Evolutionary conservation across 2,888 invertebrate genomes (phyloP), one percentile per base, ranked within the genome.

Genomic region (Acleris sparsana): DNA sequence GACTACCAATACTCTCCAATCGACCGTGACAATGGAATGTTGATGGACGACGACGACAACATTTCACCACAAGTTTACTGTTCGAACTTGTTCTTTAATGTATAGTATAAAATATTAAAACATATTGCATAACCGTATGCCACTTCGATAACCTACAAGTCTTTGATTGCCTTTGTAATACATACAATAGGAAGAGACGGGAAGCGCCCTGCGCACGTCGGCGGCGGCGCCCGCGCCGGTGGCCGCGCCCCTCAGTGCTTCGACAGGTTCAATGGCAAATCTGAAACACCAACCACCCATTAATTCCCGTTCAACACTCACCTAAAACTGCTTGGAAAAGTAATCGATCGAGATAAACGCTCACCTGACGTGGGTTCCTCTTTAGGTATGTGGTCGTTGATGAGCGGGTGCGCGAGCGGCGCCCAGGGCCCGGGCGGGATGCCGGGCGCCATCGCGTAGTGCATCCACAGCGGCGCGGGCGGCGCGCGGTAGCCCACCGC

Each of bases 191-290:
- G 85, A 84, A 83, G 84, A 83, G 81, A 83, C 82, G 78, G 22
- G 51, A 55, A 59, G 62, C 66, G 61, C 62, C 43, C 82, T 80
- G 76, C 76, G 73, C 82, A 73, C 80, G 75, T 75, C 76, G 75
- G 78, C 80, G 83, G 79, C 33, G 33, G 44, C 44, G 76, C 75
- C 73, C 82, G 74, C 80, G 75, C 76, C 76, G 75, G 78, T 80
- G 83, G 79, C 79, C 71, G 77, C 79, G 78, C 79, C 77, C 53
- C 76, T 88, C 87, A 94, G 94, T 97, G 97, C 94, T 97, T 97
- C 84, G 97, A 97, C 93, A 97, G 94, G 93, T 97, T 97, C 88
- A 97, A 93, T 88, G 97, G 97, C 94, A 96, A 95, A 96, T 97
- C 97, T 97, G 94, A 67, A 95, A 79, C 55, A 64, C 20, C 17